Evolutionary conservation across 2,113 vertebrate species (phyloP).

Genomic region (Herpailurus yagouaroundi): DNA sequence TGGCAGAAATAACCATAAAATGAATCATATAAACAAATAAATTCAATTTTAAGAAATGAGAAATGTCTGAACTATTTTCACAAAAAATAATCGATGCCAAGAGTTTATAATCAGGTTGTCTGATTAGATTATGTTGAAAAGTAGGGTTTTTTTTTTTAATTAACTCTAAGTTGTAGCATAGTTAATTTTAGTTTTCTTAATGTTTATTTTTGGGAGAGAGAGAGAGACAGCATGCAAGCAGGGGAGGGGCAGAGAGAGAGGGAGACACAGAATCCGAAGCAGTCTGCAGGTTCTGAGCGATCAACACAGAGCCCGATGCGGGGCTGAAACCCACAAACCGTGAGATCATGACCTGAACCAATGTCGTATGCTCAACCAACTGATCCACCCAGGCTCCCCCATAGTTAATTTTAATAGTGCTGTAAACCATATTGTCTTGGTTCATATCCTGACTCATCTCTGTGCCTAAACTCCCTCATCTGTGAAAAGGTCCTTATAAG

Average conservation of each 20-base stretch:
- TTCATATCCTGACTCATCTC: not conserved
- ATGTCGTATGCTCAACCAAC: no score
- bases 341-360: no score
- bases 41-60: conserved; percentile 7
- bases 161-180: not conserved
- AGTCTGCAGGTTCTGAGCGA: no score
- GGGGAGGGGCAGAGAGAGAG: no score
- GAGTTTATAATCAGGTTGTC: not conserved
- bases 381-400: no score
- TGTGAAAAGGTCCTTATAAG: not conserved
- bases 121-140: not conserved
- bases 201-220: no score
- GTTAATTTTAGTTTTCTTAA: not conserved
- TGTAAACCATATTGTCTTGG: not conserved
- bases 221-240: no score
- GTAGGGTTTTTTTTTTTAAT: not conserved
- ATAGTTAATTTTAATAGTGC: not conserved
- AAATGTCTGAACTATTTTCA: not conserved
- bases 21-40: not conserved
- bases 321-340: no score
- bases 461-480: not conserved
- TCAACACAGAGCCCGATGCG: no score
- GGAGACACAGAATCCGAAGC: no score
- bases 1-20: not conserved
- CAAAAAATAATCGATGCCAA: not conserved